These are phyloP conservation scores for Silvanus unidentatus DNA, from an alignment of 2,888 invertebrate species.

Conservation along the genomic window DNA sequence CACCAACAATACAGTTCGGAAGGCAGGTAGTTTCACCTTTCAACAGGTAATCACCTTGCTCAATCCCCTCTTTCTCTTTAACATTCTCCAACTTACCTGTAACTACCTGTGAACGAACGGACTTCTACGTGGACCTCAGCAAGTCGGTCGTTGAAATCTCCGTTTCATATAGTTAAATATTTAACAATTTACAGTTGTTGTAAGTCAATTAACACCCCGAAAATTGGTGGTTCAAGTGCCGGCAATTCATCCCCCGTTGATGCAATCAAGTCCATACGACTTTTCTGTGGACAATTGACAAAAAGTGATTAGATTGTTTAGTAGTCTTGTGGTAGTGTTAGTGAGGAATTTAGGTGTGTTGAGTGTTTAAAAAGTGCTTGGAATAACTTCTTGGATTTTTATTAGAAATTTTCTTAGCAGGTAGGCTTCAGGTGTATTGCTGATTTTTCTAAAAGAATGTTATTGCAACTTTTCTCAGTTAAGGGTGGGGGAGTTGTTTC, in stretches of 20 bases:
- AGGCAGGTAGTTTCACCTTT: conserved; percentile 1
- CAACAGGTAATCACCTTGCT: neutral
- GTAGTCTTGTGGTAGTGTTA: neutral
- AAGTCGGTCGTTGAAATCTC: conserved; percentile 23
- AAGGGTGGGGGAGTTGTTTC: too few relatives aligned
- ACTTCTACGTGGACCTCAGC: conserved; percentile 24
- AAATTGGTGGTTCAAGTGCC: neutral
- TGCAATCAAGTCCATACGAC: neutral
- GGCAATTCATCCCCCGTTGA: neutral
- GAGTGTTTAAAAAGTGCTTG: conserved; percentile 5
- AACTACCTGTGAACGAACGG: conserved; percentile 26
- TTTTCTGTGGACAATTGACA: neutral
- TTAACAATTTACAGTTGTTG: neutral
- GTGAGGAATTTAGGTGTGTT: conserved; percentile 6
- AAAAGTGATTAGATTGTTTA: neutral
- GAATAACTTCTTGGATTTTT: conserved; percentile 2
- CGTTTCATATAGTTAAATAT: neutral
- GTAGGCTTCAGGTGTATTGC: too few relatives aligned
- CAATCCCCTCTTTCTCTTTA: conserved; percentile 16
- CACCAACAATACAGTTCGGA: neutral
- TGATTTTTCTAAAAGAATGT: too few relatives aligned
- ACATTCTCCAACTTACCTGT: conserved; percentile 30
- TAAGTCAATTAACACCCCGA: neutral
- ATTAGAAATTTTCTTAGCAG: neutral
- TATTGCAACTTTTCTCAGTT: too few relatives aligned